These are phyloP conservation scores for Myxocyprinus asiaticus DNA, from an alignment of 2,113 vertebrate genomes.

Conservation along the genomic window DNA sequence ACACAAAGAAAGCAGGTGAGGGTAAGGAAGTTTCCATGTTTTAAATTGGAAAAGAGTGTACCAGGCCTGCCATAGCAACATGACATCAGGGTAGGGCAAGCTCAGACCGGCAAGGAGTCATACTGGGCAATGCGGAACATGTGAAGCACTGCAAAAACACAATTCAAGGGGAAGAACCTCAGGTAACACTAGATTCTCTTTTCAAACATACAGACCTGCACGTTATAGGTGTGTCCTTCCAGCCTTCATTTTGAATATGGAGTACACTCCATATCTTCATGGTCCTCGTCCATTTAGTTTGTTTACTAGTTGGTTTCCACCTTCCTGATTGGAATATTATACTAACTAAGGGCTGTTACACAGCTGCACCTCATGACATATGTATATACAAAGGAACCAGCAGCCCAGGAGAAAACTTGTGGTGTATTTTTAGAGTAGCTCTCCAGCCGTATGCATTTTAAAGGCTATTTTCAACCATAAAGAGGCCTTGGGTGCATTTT, in stretches of 20 bases:
- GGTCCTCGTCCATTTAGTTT: background rate
- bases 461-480: background rate
- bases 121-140: slow-evolving; percentile 27
- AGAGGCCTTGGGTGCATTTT: background rate
- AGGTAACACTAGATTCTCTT: background rate
- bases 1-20: background rate
- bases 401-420: background rate
- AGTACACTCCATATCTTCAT: background rate
- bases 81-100: slow-evolving; percentile 59
- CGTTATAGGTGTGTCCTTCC: background rate
- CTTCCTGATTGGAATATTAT: slow-evolving; percentile 10
- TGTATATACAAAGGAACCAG: background rate
- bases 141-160: background rate
- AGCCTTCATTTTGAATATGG: background rate
- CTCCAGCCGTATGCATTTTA: background rate
- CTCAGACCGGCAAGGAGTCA: slow-evolving; percentile 52
- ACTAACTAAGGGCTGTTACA: slow-evolving; percentile 9
- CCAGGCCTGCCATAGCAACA: slow-evolving; percentile 50
- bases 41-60: background rate
- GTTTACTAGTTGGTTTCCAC: background rate
- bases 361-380: slow-evolving; percentile 8
- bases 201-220: background rate
- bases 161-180: background rate
- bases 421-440: background rate
- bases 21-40: slow-evolving; percentile 31